phyloP scores from a whole-genome alignment of 2,888 invertebrate genomes.

The Megastigmus dorsalis region DNA sequence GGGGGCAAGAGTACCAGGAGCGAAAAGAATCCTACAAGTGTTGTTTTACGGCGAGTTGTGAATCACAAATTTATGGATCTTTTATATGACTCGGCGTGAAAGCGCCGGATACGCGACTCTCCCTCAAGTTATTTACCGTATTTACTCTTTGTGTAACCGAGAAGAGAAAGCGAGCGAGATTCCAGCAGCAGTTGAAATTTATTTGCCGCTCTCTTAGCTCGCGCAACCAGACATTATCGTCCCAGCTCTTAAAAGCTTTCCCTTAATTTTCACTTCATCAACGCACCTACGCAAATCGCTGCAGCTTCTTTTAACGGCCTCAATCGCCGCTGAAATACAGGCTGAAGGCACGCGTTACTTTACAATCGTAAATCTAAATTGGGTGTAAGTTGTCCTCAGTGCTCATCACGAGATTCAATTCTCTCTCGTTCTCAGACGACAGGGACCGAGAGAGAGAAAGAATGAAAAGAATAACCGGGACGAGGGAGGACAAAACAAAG shows the following conservation, averaged over 20 bases:
- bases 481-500: background rate
- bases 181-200: too few relatives aligned
- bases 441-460: background rate
- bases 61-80: conserved; percentile 34
- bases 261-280: too few relatives aligned
- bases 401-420: conserved; percentile 8
- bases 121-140: conserved; percentile 23
- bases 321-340: too few relatives aligned
- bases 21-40: conserved; percentile 37
- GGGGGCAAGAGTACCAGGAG: too few relatives aligned
- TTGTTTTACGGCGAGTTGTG: conserved; percentile 17
- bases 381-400: conserved; percentile 15
- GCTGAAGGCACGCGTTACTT: conserved; percentile 2
- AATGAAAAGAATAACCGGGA: background rate
- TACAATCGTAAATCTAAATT: conserved; percentile 24
- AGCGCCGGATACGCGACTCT: background rate
- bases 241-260: too few relatives aligned
- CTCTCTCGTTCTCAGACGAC: too few relatives aligned
- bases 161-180: too few relatives aligned
- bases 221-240: too few relatives aligned
- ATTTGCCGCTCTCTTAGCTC: too few relatives aligned
- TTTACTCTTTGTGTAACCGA: background rate
- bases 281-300: too few relatives aligned
- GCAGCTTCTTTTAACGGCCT: too few relatives aligned
- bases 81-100: conserved; percentile 3